These are phyloP conservation scores for Spisula solida DNA, from an alignment of 2,888 invertebrate species.

Conservation along the genomic window DNA sequence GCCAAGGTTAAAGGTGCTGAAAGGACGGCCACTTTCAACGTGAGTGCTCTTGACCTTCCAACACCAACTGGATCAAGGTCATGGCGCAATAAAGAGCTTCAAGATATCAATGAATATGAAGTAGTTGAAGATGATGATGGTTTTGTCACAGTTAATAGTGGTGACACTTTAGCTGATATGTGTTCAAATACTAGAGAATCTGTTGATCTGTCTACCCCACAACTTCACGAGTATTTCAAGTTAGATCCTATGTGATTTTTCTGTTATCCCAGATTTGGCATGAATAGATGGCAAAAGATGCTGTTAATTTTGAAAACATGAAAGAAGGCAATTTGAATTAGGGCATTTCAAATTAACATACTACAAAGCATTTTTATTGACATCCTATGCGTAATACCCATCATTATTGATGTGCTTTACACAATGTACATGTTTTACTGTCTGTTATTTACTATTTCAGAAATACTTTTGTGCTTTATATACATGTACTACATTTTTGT, in stretches of 20 bases:
- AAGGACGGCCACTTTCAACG: constrained; percentile 21
- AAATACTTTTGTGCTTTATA: too few species aligned
- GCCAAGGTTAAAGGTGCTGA: background rate
- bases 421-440: too few species aligned
- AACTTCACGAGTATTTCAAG: constrained; percentile 40
- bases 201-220: background rate
- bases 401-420: too few species aligned
- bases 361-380: too few species aligned
- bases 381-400: too few species aligned
- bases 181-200: constrained; percentile 16
- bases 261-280: too few species aligned
- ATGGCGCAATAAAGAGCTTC: background rate
- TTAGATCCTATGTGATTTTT: constrained; percentile 25
- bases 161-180: constrained; percentile 37
- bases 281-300: background rate
- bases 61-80: background rate
- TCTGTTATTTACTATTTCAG: too few species aligned
- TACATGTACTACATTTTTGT: too few species aligned
- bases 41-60: constrained; percentile 25
- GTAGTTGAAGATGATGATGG: background rate
- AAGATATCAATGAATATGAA: constrained; percentile 44
- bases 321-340: too few species aligned
- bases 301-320: background rate
- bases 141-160: background rate
- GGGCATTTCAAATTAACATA: too few species aligned